Percentiles rank a stretch among this genome's conserved stretches.
Evolutionary conservation across 2,797 vertebrate genomes (phyloP).

Genomic region (Cynodonichthys magdalenae): DNA sequence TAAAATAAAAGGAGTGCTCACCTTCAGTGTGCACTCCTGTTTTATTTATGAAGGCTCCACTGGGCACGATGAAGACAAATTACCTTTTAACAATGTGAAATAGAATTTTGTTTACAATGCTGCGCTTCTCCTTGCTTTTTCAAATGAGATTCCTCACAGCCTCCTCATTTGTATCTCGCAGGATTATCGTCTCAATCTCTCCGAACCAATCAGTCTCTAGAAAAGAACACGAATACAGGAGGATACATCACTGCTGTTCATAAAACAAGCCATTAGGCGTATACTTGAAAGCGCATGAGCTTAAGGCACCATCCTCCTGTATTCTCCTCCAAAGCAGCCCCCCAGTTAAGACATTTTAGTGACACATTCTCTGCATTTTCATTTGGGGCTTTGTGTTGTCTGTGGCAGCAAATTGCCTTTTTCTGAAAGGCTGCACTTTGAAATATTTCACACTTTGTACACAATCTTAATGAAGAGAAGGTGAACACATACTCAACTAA

Average conservation of each 20-base stretch:
- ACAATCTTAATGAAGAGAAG: slow-evolving; percentile 39
- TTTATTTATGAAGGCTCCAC: slow-evolving; percentile 85
- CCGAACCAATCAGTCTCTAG: slow-evolving; percentile 76
- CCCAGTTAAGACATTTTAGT: slow-evolving; percentile 44
- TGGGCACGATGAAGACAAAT: slow-evolving; percentile 83
- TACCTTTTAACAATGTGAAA: slow-evolving; percentile 87
- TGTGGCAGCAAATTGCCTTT: slow-evolving; percentile 33
- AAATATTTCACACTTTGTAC: slow-evolving; percentile 51
- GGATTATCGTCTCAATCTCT: slow-evolving; percentile 83
- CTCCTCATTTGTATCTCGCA: slow-evolving; percentile 78
- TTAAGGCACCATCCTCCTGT: slow-evolving; percentile 5
- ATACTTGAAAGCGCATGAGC: slow-evolving; percentile 64
- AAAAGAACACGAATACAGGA: slow-evolving; percentile 51
- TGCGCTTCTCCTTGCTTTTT: slow-evolving; percentile 74
- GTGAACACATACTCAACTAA: slow-evolving; percentile 23
- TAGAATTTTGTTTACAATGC: slow-evolving; percentile 87
- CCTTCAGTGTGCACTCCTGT: slow-evolving; percentile 75
- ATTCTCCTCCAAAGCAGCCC: slow-evolving; percentile 31
- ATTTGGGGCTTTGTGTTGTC: slow-evolving; percentile 54
- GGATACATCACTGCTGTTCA: slow-evolving; percentile 67
- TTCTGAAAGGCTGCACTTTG: slow-evolving; percentile 32
- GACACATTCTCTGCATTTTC: slow-evolving; percentile 42
- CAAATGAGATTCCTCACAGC: slow-evolving; percentile 83
- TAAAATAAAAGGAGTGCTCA: slow-evolving; percentile 50
- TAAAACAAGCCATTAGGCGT: slow-evolving; percentile 74